phyloP scores from a whole-genome alignment of 1,140 invertebrate species.

The Archivesica marissinica region DNA sequence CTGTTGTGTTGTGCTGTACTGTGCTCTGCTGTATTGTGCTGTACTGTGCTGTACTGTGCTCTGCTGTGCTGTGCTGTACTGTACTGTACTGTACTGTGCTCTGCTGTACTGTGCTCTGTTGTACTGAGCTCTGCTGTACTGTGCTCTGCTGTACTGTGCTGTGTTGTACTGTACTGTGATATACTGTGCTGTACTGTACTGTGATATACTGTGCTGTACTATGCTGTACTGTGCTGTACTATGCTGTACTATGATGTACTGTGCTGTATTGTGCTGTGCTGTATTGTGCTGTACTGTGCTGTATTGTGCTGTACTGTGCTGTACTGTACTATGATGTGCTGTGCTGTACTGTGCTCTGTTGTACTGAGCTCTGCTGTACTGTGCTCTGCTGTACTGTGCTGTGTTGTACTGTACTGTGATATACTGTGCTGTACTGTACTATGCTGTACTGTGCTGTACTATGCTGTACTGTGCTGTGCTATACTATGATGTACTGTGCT shows the following conservation, averaged over 20 bases:
- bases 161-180: no score
- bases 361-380: constrained; percentile 49
- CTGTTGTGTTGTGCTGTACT: constrained; percentile 7
- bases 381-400: constrained; percentile 54
- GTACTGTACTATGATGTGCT: constrained; percentile 23
- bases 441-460: constrained; percentile 59
- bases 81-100: constrained; percentile 60
- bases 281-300: constrained; percentile 38
- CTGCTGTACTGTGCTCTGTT: no score
- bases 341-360: constrained; percentile 63
- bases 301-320: constrained; percentile 51
- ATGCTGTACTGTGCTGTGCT: constrained; percentile 60
- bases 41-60: constrained; percentile 52
- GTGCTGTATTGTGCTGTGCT: constrained; percentile 48
- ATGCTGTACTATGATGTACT: constrained; percentile 65
- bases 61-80: constrained; percentile 35
- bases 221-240: constrained; percentile 62
- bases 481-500: constrained; percentile 55
- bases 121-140: constrained; percentile 63
- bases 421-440: constrained; percentile 59
- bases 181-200: constrained; percentile 57
- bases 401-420: constrained; percentile 62
- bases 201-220: constrained; percentile 54
- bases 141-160: constrained; percentile 49
- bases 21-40: constrained; percentile 37